These are phyloP conservation scores for Amblyopsis hoosieri DNA, from an alignment of 2,797 vertebrate species.

Conservation along the genomic window DNA sequence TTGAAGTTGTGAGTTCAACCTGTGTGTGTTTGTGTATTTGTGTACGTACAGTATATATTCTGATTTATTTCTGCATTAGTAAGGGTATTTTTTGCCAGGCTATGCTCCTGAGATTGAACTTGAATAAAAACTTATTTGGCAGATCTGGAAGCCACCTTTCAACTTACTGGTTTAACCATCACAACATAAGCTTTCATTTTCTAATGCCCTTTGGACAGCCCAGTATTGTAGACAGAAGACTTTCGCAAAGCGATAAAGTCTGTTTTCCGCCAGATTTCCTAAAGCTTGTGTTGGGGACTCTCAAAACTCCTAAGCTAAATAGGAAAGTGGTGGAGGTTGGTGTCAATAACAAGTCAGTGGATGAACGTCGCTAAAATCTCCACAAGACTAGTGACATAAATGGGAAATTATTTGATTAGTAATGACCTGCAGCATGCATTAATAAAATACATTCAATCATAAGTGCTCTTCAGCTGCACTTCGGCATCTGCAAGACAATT, in stretches of 20 bases:
- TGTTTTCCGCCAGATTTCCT: slow-evolving; percentile 73
- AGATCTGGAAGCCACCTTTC: background rate
- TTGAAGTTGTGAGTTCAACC: background rate
- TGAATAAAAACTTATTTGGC: slow-evolving; percentile 3
- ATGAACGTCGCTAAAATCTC: too few species aligned
- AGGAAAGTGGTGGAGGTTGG: background rate
- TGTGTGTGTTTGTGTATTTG: background rate
- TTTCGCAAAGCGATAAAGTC: slow-evolving; percentile 62
- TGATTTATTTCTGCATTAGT: too few species aligned
- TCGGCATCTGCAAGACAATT: background rate
- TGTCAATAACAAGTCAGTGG: too few species aligned
- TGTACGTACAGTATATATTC: background rate
- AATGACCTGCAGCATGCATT: too few species aligned
- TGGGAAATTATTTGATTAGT: too few species aligned
- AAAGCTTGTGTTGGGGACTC: slow-evolving; percentile 68
- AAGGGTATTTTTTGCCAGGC: background rate
- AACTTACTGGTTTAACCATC: slow-evolving; percentile 17
- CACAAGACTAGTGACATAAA: too few species aligned
- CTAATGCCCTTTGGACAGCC: slow-evolving; percentile 20
- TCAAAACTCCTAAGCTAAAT: background rate
- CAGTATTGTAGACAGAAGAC: slow-evolving; percentile 38
- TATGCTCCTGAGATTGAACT: background rate
- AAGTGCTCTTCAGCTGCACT: background rate
- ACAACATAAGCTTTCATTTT: slow-evolving; percentile 25
- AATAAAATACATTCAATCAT: too few species aligned